Conservation (phyloP, 2,888 invertebrate species). For the Tenthredo mesomela region DNA sequence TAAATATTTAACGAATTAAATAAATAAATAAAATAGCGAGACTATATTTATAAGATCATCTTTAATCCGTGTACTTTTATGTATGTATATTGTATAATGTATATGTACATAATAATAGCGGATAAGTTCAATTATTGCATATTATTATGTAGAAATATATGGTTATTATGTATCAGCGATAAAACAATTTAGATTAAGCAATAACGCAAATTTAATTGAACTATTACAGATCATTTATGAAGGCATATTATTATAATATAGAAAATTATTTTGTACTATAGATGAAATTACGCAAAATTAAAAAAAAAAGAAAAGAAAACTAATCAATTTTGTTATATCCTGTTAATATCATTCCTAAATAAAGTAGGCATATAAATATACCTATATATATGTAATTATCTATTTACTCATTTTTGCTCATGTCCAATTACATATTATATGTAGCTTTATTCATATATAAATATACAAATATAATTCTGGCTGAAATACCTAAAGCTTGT, state of each 20-base stretch:
- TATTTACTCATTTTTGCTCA: neutral
- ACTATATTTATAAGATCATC: neutral
- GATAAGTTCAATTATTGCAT: neutral
- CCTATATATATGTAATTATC: neutral
- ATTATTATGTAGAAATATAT: neutral
- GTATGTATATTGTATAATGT: neutral
- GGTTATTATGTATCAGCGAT: neutral
- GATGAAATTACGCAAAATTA: neutral
- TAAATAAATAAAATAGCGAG: neutral
- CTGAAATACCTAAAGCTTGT: constrained; percentile 8
- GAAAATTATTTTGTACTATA: constrained; percentile 12
- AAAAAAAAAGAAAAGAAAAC: neutral
- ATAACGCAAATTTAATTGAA: neutral
- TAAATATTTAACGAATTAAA: constrained; percentile 54
- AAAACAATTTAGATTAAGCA: neutral
- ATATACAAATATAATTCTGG: neutral
- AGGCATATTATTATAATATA: neutral
- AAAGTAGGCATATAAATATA: neutral
- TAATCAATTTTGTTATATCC: neutral
- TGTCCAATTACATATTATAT: neutral
- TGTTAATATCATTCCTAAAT: constrained; percentile 32
- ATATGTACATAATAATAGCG: neutral
- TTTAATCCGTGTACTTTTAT: neutral
- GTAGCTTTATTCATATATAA: neutral
- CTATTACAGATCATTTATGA: neutral